Evolutionary conservation across 2,113 vertebrate genomes (phyloP).

Genomic region (Irena cyanogastra): DNA sequence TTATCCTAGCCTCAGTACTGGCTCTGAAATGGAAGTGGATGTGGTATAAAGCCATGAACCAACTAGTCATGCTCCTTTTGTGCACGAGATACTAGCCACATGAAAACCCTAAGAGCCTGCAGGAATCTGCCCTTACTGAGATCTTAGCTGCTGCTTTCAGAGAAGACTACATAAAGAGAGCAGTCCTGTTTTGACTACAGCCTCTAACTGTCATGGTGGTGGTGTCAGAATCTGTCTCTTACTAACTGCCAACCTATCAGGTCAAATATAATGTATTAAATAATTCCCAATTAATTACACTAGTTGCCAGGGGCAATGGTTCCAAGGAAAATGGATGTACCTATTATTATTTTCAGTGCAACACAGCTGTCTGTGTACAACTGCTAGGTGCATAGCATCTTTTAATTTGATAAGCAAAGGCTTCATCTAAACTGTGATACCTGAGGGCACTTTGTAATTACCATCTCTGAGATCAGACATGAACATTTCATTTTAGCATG

Average conservation of each 20-base stretch:
- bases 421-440: not conserved
- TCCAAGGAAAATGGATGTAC: not conserved
- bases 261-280: not conserved
- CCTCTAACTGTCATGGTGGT: not conserved
- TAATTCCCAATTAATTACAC: not conserved
- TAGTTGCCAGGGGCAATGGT: not conserved
- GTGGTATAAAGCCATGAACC: not conserved
- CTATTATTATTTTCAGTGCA: not conserved
- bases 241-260: not conserved
- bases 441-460: not conserved
- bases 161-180: not conserved
- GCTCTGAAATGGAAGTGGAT: not conserved
- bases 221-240: not conserved
- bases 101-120: not conserved
- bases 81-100: fast-evolving
- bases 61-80: not conserved
- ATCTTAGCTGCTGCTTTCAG: not conserved
- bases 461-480: not conserved
- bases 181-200: not conserved
- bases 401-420: not conserved
- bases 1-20: not conserved
- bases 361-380: not conserved
- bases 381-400: not conserved
- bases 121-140: not conserved
- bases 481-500: not conserved